phyloP scores from a whole-genome alignment of 1,140 invertebrate genomes.

The Caenorhabditis brenneri region DNA sequence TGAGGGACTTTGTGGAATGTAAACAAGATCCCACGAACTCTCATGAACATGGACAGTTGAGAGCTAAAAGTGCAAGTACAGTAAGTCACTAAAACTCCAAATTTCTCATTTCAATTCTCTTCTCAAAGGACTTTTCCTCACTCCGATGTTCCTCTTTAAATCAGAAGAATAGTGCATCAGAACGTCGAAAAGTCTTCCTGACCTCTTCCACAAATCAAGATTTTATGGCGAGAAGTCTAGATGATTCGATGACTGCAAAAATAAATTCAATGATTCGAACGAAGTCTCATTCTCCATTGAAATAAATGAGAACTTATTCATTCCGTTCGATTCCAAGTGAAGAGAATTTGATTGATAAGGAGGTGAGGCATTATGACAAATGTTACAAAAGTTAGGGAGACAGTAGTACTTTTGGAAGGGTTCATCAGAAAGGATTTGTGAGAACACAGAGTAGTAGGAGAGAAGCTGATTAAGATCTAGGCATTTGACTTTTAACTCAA shows the following conservation, averaged over 20 bases:
- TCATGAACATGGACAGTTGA: slow-evolving; percentile 26
- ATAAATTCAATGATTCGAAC: slow-evolving; percentile 48
- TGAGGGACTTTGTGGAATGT: too few relatives aligned
- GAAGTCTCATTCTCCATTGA: slow-evolving; percentile 48
- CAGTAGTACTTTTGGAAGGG: too few relatives aligned
- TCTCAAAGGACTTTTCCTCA: slow-evolving; percentile 12
- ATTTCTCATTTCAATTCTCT: neutral
- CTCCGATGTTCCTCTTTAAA: neutral
- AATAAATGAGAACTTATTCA: slow-evolving; percentile 54
- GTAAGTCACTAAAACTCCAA: neutral
- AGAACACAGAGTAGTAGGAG: too few relatives aligned
- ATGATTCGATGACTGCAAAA: slow-evolving; percentile 44
- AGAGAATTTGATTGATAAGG: slow-evolving; percentile 53
- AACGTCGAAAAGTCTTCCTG: slow-evolving; percentile 12
- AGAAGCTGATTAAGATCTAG: too few relatives aligned
- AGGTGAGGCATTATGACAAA: slow-evolving; percentile 6
- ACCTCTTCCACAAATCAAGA: slow-evolving; percentile 33
- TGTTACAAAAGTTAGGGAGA: neutral
- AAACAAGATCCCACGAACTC: too few relatives aligned
- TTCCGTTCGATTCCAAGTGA: slow-evolving; percentile 51
- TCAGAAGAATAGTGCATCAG: neutral
- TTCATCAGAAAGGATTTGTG: too few relatives aligned
- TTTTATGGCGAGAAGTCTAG: slow-evolving; percentile 41
- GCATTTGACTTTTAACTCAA: neutral
- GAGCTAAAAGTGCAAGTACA: slow-evolving; percentile 10